phyloP scores from a whole-genome alignment of 1,140 invertebrate genomes.

The Chironomus striatipennis region DNA sequence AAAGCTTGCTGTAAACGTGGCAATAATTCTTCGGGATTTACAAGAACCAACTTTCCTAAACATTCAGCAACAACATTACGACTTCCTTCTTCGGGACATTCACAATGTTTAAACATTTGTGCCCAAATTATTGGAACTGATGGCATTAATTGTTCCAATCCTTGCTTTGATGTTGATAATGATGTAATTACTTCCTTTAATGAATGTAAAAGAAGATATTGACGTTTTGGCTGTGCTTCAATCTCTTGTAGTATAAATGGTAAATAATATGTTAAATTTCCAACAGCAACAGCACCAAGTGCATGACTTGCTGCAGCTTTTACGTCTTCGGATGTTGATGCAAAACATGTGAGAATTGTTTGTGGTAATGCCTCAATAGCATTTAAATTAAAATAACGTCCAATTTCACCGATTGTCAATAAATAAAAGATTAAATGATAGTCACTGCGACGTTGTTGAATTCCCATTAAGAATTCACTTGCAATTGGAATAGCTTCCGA shows the following conservation, averaged over 20 bases:
- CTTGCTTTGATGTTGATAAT: conserved; percentile 65
- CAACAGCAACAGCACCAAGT: conserved; percentile 87
- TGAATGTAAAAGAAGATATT: conserved; percentile 93
- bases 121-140: conserved; percentile 86
- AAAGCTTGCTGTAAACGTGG: conserved; percentile 71
- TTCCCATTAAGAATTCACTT: conserved; percentile 74
- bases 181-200: conserved; percentile 94
- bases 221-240: conserved; percentile 82
- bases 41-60: conserved; percentile 91
- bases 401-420: conserved; percentile 93
- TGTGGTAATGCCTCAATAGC: conserved; percentile 61
- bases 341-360: conserved; percentile 67
- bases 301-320: conserved; percentile 97
- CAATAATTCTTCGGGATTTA: conserved; percentile 76
- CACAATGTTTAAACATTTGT: conserved; percentile 85
- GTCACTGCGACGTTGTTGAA: conserved; percentile 63
- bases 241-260: conserved; percentile 94
- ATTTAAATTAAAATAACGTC: conserved; percentile 83
- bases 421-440: conserved; percentile 85
- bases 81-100: conserved; percentile 93
- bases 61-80: conserved; percentile 98
- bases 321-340: conserved; percentile 71
- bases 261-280: conserved; percentile 87
- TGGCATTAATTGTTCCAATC: conserved; percentile 69
- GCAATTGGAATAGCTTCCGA: conserved; percentile 72